Base-by-base conservation (phyloP, 2,888 invertebrate genomes). In the Opisthograptis luteolata region DNA sequence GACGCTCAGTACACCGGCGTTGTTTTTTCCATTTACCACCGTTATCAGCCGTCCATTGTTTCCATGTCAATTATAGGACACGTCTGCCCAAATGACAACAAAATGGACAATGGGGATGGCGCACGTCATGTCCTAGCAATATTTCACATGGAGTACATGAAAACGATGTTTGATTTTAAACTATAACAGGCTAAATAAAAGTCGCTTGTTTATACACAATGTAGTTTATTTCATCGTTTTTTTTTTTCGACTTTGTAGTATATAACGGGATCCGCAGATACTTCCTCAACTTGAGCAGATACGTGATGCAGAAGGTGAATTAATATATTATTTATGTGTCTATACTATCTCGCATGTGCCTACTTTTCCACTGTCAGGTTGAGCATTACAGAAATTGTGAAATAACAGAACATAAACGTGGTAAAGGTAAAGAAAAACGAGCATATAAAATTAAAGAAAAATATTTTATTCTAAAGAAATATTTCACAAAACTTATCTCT, bases 11-110 rank as follows among this genome's bases (percentile, higher is more conserved):
- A 24, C 24, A 8, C n/a, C n/a, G n/a, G n/a, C n/a, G 2, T 9
- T 25, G 9, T 1, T 1, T 25, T 50, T 59, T 65, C 55, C 61
- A 58, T 60, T 60, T 13, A 41, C 31, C 50, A n/a, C 9, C 45
- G 67, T 64, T 66, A 66, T 64, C 69, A 60, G 53, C 14, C 43
- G 22, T 19, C 49, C 56, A 68, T 73, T 76, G 68, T 73, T 73
- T 60, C 61, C 51, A 52, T 62, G 69, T 72, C 73, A 70, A 75
- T 76, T 72, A 71, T 60, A 22, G 57, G 37, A 52, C 50, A 44
- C 34, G 52, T 35, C 37, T 36, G 37, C 42, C 39, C 35, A 24
- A 53, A 32, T 42, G 49, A 43, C 50, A 42, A 24, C 45, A 31
- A 35, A 40, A 22, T 22, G 19, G 24, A 27, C 41, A 34, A 13